phyloP scores from a whole-genome alignment of 2,113 vertebrate species.

The Cercopithecus mona region DNA sequence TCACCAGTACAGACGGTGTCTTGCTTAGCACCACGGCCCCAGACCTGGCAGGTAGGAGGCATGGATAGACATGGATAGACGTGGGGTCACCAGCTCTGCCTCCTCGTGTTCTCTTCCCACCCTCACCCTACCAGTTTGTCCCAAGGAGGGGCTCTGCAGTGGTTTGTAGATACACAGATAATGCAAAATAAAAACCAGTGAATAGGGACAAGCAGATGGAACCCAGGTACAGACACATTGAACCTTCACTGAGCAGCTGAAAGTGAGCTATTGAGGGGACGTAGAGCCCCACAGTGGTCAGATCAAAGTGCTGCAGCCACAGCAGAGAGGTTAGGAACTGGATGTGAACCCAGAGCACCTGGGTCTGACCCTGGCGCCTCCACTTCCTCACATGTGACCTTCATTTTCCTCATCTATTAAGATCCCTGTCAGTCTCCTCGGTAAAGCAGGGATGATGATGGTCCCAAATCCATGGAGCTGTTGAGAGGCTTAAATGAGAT shows the following conservation, averaged over 20 bases:
- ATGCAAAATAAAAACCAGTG: background rate
- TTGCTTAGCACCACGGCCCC: accelerated
- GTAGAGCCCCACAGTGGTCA: background rate
- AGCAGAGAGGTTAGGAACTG: too few relatives aligned
- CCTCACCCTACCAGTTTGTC: background rate
- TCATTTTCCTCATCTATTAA: background rate
- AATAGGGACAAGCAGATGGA: background rate
- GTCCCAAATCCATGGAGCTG: background rate
- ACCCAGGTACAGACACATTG: accelerated
- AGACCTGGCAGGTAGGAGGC: background rate
- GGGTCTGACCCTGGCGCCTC: accelerated
- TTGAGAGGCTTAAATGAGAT: accelerated
- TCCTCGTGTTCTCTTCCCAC: accelerated
- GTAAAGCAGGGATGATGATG: background rate
- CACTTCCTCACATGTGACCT: accelerated
- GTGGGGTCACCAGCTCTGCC: too few relatives aligned
- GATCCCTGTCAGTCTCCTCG: background rate
- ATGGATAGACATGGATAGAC: background rate
- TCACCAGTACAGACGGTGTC: background rate
- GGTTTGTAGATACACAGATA: background rate
- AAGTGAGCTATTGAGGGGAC: accelerated
- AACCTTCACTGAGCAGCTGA: background rate
- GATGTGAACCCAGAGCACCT: background rate
- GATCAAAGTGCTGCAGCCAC: accelerated
- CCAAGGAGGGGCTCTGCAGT: background rate